Evolutionary conservation across 2,797 vertebrate genomes (phyloP), one percentile per base, ranked within the genome.

Genomic region (Diceros bicornis): DNA sequence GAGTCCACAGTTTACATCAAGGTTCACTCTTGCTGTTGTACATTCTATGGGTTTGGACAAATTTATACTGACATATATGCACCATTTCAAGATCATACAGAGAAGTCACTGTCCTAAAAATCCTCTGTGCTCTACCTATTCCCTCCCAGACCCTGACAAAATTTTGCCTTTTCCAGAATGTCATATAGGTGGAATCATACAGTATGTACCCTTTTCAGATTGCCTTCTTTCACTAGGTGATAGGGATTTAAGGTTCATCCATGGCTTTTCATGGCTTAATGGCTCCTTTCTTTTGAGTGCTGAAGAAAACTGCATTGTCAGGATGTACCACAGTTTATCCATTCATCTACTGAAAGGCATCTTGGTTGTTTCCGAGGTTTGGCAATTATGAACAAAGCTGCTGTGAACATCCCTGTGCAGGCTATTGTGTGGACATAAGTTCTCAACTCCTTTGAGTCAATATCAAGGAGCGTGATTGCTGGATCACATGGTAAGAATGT

Each of bases 51-150:
- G 27, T 69, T 68, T 34, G 17, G 55, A 86, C 90, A 29, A 20
- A 50, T 3, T 17, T 62, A 6, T 44, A 12, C 32, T 3, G 47
- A 21, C 37, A 0, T 2, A 2, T 14, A 2, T 4, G 37, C 5
- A 2, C 83, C n/a, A 6, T 29, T 10, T 6, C 0, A 2, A 61
- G 23, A 14, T 23, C 23, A 32, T 12, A 11, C 29, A 59, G 37
- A 20, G 5, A 4, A 13, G 37, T 71, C 64, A 1, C 57, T 21
- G 34, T 47, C 34, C 10, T 69, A 1, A 44, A 74, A n/a, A 5
- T 4, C 41, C 10, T 72, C 9, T 59, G 14, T 21, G 78, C 27
- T 32, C 13, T 0, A 29, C 16, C 37, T 29, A 6, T 21, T 17
- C 75, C 34, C 5, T 27, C 14, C 10, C 66, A 6, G 4, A 47